Evolutionary conservation across 2,113 vertebrate genomes (phyloP).

Genomic region (Pterocles gutturalis): DNA sequence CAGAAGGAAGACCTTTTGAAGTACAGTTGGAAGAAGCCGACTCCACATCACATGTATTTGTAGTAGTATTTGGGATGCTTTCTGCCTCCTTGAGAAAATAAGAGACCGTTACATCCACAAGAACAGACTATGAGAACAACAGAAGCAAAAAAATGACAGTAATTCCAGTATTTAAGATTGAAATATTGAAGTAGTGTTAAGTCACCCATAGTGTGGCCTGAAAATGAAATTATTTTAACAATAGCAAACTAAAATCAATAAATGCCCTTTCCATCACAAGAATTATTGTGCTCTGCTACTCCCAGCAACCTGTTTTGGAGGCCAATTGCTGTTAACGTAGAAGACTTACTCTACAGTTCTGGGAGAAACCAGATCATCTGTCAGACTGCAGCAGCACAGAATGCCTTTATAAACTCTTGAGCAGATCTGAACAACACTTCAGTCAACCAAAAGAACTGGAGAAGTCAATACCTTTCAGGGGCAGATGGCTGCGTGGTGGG

Average conservation of each 20-base stretch:
- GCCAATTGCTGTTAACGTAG: not conserved
- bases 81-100: slow-evolving; percentile 63
- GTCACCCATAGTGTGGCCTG: not conserved
- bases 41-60: not conserved
- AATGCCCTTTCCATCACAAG: not conserved
- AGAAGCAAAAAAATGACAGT: not conserved
- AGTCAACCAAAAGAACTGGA: not conserved
- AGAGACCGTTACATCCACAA: not conserved
- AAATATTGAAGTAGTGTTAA: not conserved
- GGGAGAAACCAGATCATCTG: not conserved
- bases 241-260: not conserved
- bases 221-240: not conserved
- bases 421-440: not conserved
- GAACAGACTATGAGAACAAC: not conserved
- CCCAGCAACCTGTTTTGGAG: not conserved
- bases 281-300: not conserved
- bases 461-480: not conserved
- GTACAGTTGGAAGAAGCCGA: not conserved
- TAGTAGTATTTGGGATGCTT: not conserved
- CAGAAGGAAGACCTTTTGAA: not conserved
- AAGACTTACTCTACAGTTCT: not conserved
- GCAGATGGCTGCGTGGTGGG: not conserved
- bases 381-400: not conserved
- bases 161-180: not conserved
- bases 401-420: not conserved